Percentiles rank a stretch among this genome's conserved stretches.
These are phyloP conservation scores for Eupsittula cactorum DNA, from an alignment of 2,113 vertebrate species.

Conservation along the genomic window DNA sequence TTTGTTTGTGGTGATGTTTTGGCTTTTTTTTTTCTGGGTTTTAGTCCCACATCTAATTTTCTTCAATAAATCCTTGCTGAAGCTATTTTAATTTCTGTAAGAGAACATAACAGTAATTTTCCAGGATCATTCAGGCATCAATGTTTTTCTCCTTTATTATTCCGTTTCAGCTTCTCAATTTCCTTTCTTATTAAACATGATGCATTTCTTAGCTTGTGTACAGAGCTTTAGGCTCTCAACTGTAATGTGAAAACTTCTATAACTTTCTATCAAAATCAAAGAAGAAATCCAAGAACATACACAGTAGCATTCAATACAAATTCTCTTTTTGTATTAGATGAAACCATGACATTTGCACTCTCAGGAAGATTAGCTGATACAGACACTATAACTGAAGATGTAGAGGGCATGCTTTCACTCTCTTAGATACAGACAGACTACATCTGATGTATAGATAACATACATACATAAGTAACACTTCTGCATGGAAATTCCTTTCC, in stretches of 20 bases:
- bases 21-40: not conserved
- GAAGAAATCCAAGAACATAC: not conserved
- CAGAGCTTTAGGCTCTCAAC: not conserved
- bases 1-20: not conserved
- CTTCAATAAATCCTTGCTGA: not conserved
- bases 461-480: not conserved
- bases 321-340: not conserved
- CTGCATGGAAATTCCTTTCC: not conserved
- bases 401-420: not conserved
- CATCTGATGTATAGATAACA: not conserved
- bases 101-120: not conserved
- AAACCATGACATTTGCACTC: not conserved
- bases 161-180: not conserved
- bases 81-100: slow-evolving; percentile 23
- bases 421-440: not conserved
- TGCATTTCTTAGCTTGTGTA: not conserved
- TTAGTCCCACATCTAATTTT: not conserved
- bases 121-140: not conserved
- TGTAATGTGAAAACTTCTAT: not conserved
- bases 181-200: slow-evolving; percentile 27
- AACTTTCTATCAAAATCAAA: not conserved
- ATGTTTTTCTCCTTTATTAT: not conserved
- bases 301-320: not conserved
- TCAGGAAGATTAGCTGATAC: not conserved
- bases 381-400: not conserved